Evolutionary conservation across 1,140 invertebrate genomes (phyloP).

Genomic region (Drosophila bocki): DNA sequence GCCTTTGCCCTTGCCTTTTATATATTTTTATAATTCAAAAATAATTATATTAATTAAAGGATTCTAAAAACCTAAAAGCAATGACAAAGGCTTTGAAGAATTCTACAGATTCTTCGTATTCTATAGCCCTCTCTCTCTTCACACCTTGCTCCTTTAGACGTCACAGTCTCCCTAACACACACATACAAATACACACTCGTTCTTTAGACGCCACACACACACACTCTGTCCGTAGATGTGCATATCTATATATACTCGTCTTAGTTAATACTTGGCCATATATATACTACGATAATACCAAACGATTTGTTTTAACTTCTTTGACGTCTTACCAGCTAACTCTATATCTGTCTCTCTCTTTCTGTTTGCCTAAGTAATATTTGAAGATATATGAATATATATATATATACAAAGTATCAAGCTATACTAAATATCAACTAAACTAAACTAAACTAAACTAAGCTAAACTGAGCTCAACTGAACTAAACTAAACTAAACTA

Average conservation of each 20-base stretch:
- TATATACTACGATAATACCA: slow-evolving; percentile 33
- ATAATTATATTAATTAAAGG: too few species aligned
- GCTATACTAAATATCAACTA: slow-evolving; percentile 49
- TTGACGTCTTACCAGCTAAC: slow-evolving; percentile 26
- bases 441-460: slow-evolving; percentile 45
- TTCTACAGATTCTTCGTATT: neutral
- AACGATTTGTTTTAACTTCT: slow-evolving; percentile 29
- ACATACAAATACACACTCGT: slow-evolving; percentile 14
- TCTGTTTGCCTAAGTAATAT: slow-evolving; percentile 54
- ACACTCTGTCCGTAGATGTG: slow-evolving; percentile 43
- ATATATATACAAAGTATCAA: slow-evolving; percentile 61
- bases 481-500: slow-evolving; percentile 50
- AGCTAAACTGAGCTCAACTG: slow-evolving; percentile 19
- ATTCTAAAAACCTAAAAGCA: neutral
- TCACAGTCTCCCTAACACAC: slow-evolving; percentile 1
- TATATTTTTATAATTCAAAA: too few species aligned
- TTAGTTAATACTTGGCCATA: slow-evolving; percentile 32
- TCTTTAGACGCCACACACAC: slow-evolving; percentile 24
- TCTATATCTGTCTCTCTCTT: slow-evolving; percentile 19
- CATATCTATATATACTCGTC: slow-evolving; percentile 39
- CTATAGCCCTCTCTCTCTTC: neutral
- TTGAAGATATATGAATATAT: slow-evolving; percentile 60
- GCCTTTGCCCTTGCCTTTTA: slow-evolving; percentile 3
- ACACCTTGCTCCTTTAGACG: neutral
- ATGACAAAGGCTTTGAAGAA: neutral